A percentile compares a stretch with the other conserved stretches of the same genome.
Conservation (phyloP, 2,113 vertebrate species). For the Phoxinus phoxinus region DNA sequence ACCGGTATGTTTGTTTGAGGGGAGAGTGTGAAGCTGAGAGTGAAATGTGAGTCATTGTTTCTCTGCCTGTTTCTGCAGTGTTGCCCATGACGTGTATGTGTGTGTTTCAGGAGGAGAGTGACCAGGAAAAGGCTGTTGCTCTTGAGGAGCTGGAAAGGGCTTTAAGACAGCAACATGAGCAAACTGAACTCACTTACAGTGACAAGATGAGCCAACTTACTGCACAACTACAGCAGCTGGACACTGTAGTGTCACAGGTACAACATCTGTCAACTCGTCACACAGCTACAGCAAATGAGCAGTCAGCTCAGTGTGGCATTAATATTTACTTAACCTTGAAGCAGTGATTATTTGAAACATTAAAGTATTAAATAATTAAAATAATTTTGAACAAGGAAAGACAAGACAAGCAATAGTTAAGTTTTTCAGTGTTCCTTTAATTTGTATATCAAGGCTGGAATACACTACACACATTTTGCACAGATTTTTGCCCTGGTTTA, state of each 20-base stretch:
- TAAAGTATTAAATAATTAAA: too few relatives aligned
- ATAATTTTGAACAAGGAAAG: not conserved
- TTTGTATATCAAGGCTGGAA: not conserved
- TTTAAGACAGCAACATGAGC: constrained; percentile 66
- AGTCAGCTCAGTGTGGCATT: not conserved
- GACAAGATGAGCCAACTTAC: constrained; percentile 77
- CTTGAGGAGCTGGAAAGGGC: constrained; percentile 67
- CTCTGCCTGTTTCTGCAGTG: not conserved
- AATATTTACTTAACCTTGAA: not conserved
- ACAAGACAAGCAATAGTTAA: not conserved
- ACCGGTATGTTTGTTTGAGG: not conserved
- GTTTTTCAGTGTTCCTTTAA: not conserved
- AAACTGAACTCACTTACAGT: constrained; percentile 71
- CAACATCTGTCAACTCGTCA: not conserved
- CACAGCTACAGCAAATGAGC: not conserved
- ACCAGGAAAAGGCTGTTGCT: constrained; percentile 68
- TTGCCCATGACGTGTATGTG: not conserved
- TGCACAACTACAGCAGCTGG: constrained; percentile 73
- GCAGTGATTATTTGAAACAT: too few relatives aligned
- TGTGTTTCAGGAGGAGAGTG: constrained; percentile 67
- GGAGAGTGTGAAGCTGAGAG: not conserved
- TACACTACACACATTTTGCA: not conserved
- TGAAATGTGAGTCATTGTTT: not conserved
- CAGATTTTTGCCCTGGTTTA: not conserved
- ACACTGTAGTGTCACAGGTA: constrained; percentile 77